Evolutionary conservation across 2,797 vertebrate genomes (phyloP).

Genomic region (Coregonus sp.): DNA sequence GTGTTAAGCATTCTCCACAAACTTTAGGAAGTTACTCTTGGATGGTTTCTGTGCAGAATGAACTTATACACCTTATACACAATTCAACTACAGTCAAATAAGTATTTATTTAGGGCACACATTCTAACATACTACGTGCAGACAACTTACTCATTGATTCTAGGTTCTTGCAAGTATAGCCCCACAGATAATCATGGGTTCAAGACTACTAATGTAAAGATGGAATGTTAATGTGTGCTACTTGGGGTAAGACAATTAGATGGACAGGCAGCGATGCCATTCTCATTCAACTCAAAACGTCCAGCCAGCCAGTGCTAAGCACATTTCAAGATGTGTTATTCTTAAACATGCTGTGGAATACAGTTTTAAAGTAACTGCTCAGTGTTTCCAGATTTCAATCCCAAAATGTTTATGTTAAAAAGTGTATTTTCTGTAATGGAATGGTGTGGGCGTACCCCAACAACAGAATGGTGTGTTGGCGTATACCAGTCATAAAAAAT

Average conservation of each 20-base stretch:
- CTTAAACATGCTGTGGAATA: conserved; percentile 27
- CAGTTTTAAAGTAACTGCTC: conserved; percentile 17
- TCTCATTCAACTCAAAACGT: not conserved
- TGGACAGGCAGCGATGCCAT: not conserved
- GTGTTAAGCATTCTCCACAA: not conserved
- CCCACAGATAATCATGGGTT: not conserved
- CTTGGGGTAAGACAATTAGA: too few relatives aligned
- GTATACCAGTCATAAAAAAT: too few relatives aligned
- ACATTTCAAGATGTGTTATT: conserved; percentile 32
- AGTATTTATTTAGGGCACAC: too few relatives aligned
- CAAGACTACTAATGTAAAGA: not conserved
- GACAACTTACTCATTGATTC: not conserved
- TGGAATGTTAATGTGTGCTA: not conserved
- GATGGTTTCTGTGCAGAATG: not conserved
- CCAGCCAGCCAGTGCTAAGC: not conserved
- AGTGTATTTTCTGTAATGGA: too few relatives aligned
- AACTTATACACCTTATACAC: too few relatives aligned
- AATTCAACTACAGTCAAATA: too few relatives aligned
- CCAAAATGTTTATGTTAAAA: too few relatives aligned
- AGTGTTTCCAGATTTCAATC: too few relatives aligned
- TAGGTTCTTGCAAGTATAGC: not conserved
- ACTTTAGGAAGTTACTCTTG: not conserved
- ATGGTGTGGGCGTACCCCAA: too few relatives aligned
- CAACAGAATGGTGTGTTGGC: too few relatives aligned
- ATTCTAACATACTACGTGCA: not conserved